These are phyloP conservation scores for Nowickia ferox DNA, from an alignment of 2,888 invertebrate species.

Conservation along the genomic window DNA sequence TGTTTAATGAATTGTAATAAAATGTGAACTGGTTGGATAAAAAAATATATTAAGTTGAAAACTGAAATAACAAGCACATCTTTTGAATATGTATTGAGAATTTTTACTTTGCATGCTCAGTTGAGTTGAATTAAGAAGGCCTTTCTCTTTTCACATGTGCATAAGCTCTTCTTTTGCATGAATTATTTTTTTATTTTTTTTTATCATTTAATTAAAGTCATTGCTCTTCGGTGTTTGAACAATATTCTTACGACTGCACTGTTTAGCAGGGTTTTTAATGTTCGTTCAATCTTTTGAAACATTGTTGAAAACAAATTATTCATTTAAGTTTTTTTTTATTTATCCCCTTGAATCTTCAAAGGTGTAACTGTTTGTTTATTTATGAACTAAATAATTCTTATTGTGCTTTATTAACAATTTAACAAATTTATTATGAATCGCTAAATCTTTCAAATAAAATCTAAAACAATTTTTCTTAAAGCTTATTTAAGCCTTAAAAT, in stretches of 20 bases:
- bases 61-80: slow-evolving; percentile 14
- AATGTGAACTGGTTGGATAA: slow-evolving; percentile 38
- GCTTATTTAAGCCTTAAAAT: slow-evolving; percentile 1
- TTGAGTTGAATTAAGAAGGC: slow-evolving; percentile 13
- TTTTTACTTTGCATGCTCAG: neutral
- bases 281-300: slow-evolving; percentile 24
- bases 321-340: neutral
- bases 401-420: slow-evolving; percentile 8
- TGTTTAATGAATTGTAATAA: slow-evolving; percentile 65
- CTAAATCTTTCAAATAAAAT: slow-evolving; percentile 73
- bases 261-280: neutral
- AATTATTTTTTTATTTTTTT: slow-evolving; percentile 67
- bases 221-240: slow-evolving; percentile 66
- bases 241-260: neutral
- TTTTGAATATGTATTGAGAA: slow-evolving; percentile 19
- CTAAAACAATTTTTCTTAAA: slow-evolving; percentile 63
- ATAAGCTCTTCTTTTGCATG: slow-evolving; percentile 52
- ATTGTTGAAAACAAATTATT: slow-evolving; percentile 57
- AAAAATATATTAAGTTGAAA: slow-evolving; percentile 3
- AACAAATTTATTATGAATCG: slow-evolving; percentile 74
- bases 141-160: slow-evolving; percentile 48
- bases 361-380: slow-evolving; percentile 45
- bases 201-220: slow-evolving; percentile 75
- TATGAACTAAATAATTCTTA: neutral
- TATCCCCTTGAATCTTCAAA: neutral